Conservation (phyloP, 2,797 vertebrate species). For the Poecilia wingei region DNA sequence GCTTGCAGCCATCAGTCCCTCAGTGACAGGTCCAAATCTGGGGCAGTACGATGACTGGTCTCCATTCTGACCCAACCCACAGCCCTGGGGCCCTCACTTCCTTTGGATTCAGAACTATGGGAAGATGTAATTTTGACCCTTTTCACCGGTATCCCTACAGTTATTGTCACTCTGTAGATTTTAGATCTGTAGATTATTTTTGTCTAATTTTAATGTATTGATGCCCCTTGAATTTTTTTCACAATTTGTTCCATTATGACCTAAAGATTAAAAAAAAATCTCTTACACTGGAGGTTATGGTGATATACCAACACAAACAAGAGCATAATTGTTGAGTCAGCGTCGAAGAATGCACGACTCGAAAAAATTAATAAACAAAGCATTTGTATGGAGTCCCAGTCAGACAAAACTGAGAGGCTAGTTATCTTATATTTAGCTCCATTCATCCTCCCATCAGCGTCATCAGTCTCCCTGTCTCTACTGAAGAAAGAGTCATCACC, state of each 20-base stretch:
- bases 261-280: neutral
- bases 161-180: neutral
- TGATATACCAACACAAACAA: neutral
- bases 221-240: neutral
- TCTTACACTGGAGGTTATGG: neutral
- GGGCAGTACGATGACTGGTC: slow-evolving; percentile 53
- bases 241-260: neutral
- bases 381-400: neutral
- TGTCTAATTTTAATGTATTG: neutral
- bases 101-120: slow-evolving; percentile 29
- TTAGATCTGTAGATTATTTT: neutral
- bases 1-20: slow-evolving; percentile 73
- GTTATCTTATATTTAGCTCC: neutral
- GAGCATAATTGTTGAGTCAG: neutral
- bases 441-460: too few species aligned
- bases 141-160: slow-evolving; percentile 5
- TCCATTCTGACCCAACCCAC: neutral
- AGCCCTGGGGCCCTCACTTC: slow-evolving; percentile 19
- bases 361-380: neutral
- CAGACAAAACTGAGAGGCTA: neutral
- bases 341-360: neutral
- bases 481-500: neutral
- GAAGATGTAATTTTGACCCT: slow-evolving; percentile 15
- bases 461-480: too few species aligned
- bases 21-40: slow-evolving; percentile 72